Evolutionary conservation across 1,140 invertebrate genomes (phyloP).

Genomic region (Trichoplusia ni): DNA sequence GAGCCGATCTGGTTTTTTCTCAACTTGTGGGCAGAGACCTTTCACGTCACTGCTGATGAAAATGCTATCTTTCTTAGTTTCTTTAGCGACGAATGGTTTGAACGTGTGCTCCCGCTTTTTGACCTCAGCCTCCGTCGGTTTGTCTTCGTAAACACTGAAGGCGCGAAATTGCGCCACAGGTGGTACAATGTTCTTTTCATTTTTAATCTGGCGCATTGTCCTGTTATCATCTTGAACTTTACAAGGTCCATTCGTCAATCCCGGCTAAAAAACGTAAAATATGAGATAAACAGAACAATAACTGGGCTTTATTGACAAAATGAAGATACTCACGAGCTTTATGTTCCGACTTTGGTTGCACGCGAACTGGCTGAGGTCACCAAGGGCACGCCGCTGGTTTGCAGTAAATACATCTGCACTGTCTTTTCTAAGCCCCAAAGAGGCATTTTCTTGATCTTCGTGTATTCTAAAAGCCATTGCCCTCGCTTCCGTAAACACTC

Average conservation of each 20-base stretch:
- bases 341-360: slow-evolving; percentile 72
- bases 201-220: slow-evolving; percentile 71
- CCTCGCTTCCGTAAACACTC: slow-evolving; percentile 66
- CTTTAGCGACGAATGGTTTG: slow-evolving; percentile 65
- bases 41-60: slow-evolving; percentile 66
- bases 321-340: slow-evolving; percentile 66
- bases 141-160: slow-evolving; percentile 88
- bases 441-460: slow-evolving; percentile 85
- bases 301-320: slow-evolving; percentile 8
- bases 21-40: slow-evolving; percentile 60
- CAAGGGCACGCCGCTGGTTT: slow-evolving; percentile 82
- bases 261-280: slow-evolving; percentile 54
- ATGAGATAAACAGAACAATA: slow-evolving; percentile 24
- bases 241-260: slow-evolving; percentile 70
- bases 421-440: slow-evolving; percentile 71
- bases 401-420: slow-evolving; percentile 69
- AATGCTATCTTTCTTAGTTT: slow-evolving; percentile 68
- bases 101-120: slow-evolving; percentile 77
- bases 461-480: slow-evolving; percentile 85
- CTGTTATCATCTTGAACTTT: slow-evolving; percentile 78
- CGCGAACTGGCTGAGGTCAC: slow-evolving; percentile 71
- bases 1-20: slow-evolving; percentile 59
- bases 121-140: slow-evolving; percentile 78
- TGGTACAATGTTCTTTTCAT: slow-evolving; percentile 78
- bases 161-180: slow-evolving; percentile 86